Evolutionary conservation across 2,113 vertebrate species (phyloP).

Genomic region (Mus pahari): DNA sequence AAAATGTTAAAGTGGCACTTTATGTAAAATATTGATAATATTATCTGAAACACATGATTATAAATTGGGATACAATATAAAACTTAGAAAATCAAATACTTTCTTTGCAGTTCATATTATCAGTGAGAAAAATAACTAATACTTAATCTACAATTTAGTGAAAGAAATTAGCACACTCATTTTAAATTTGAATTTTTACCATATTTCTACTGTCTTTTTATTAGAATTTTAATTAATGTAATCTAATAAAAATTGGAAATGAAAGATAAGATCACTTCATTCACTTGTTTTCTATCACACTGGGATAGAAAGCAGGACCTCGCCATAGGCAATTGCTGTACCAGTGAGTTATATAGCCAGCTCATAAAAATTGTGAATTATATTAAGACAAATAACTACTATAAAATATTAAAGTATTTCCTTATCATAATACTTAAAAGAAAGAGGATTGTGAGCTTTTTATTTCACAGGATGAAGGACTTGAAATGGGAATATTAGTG

Average conservation of each 20-base stretch:
- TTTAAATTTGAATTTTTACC: slow-evolving; percentile 48
- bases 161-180: slow-evolving; percentile 18
- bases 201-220: slow-evolving; percentile 2
- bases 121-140: neutral
- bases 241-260: neutral
- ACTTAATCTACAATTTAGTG: neutral
- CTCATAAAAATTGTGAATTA: slow-evolving; percentile 8
- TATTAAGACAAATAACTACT: slow-evolving; percentile 1
- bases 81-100: slow-evolving; percentile 32
- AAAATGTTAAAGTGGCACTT: neutral
- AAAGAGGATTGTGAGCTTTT: neutral
- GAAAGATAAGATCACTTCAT: neutral
- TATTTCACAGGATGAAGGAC: too few relatives aligned
- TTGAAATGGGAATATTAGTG: too few relatives aligned
- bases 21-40: neutral
- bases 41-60: slow-evolving; percentile 17
- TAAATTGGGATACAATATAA: slow-evolving; percentile 14
- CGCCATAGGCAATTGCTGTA: neutral
- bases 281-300: neutral
- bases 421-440: slow-evolving; percentile 29
- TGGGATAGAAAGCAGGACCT: neutral
- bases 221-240: slow-evolving; percentile 45
- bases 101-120: neutral
- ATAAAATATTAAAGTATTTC: slow-evolving; percentile 33
- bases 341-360: neutral